Conservation (phyloP, 2,113 vertebrate species). For the Gymnocephalus cernua region DNA sequence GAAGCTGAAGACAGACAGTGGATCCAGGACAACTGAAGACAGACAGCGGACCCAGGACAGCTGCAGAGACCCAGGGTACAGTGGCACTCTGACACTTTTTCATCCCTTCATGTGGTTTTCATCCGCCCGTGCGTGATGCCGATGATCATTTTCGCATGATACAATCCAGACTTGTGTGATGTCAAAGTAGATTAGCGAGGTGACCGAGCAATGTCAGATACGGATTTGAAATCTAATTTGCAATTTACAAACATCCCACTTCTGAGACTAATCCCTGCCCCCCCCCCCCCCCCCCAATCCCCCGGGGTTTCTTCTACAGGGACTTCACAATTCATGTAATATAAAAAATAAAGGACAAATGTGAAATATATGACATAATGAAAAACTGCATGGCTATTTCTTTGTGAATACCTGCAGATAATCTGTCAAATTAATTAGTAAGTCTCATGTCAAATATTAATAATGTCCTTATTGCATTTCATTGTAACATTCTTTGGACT, state of each 20-base stretch:
- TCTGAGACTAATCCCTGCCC: no score
- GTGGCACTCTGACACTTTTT: slow-evolving; percentile 16
- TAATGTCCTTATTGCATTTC: not conserved
- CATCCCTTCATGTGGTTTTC: slow-evolving; percentile 19
- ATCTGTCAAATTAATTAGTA: not conserved
- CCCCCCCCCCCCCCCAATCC: no score
- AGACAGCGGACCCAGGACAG: slow-evolving; percentile 5
- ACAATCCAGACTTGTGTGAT: slow-evolving; percentile 14
- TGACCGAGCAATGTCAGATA: not conserved
- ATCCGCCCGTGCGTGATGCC: slow-evolving; percentile 4
- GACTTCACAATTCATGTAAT: no score
- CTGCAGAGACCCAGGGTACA: slow-evolving; percentile 21
- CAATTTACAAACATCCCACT: not conserved
- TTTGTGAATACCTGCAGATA: not conserved
- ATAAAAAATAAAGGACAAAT: no score
- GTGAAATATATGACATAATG: no score
- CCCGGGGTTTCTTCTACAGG: no score
- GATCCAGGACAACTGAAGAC: slow-evolving; percentile 23
- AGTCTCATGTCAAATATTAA: slow-evolving; percentile 10
- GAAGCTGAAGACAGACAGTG: slow-evolving; percentile 10
- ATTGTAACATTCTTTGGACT: not conserved
- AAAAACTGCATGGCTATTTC: not conserved
- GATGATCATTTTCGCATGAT: slow-evolving; percentile 2
- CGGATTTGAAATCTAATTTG: not conserved
- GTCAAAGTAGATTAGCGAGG: not conserved